phyloP scores from a whole-genome alignment of 2,888 invertebrate genomes.

The Desoria tigrina region DNA sequence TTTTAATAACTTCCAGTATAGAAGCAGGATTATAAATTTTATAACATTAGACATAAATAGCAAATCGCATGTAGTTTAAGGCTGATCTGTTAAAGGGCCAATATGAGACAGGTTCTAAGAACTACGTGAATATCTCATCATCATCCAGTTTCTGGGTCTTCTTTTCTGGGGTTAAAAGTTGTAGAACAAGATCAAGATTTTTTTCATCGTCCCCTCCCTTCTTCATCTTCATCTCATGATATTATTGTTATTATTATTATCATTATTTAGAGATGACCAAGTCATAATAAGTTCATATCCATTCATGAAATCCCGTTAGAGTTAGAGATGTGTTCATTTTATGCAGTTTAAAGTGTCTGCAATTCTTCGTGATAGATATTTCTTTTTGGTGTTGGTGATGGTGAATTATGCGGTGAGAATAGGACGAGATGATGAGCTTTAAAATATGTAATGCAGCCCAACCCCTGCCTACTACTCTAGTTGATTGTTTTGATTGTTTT shows the following conservation, averaged over 20 bases:
- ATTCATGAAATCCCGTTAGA: neutral
- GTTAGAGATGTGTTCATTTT: neutral
- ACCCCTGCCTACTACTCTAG: neutral
- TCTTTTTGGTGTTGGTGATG: too few species aligned
- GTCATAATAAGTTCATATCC: slow-evolving; percentile 4
- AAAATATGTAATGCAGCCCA: neutral
- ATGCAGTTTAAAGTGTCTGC: too few species aligned
- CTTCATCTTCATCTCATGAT: neutral
- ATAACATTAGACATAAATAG: too few species aligned
- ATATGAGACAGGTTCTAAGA: too few species aligned
- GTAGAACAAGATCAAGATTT: slow-evolving; percentile 6
- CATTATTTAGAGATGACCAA: slow-evolving; percentile 5
- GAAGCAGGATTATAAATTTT: too few species aligned
- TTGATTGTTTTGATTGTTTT: slow-evolving; percentile 9
- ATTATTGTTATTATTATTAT: slow-evolving; percentile 5
- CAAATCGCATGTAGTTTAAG: too few species aligned
- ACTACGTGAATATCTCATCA: too few species aligned
- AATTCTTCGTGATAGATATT: too few species aligned
- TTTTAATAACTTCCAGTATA: too few species aligned
- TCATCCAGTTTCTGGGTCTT: too few species aligned
- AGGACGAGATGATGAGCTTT: slow-evolving; percentile 7
- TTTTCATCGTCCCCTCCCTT: neutral
- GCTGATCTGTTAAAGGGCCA: too few species aligned
- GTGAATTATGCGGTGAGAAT: too few species aligned
- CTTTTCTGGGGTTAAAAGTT: neutral